phyloP scores from a whole-genome alignment of 2,113 vertebrate genomes.

The Boulengeromyrus knoepffleri region DNA sequence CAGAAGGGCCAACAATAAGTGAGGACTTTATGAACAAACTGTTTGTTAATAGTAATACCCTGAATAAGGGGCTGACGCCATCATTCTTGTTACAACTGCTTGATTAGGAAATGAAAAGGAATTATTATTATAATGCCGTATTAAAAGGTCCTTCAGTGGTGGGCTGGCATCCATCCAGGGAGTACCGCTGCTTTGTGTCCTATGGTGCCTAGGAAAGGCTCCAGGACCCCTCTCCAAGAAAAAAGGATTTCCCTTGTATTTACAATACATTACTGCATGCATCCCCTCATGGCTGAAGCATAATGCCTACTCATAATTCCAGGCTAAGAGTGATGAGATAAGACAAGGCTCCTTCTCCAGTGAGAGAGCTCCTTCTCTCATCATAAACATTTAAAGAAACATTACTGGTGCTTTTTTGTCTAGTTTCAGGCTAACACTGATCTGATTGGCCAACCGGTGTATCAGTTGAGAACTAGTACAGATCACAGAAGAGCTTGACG shows the following conservation, averaged over 20 bases:
- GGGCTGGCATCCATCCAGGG: not conserved
- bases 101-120: not conserved
- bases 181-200: not conserved
- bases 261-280: not conserved
- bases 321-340: not conserved
- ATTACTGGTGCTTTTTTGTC: not conserved
- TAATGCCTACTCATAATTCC: not conserved
- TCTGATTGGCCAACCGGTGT: not conserved
- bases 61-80: not conserved
- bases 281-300: not conserved
- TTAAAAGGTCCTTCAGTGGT: not conserved
- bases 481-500: not conserved
- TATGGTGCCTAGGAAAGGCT: not conserved
- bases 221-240: not conserved
- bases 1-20: conserved; percentile 10
- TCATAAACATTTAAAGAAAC: not conserved
- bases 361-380: not conserved
- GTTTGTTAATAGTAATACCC: not conserved
- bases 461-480: not conserved
- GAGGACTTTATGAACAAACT: not conserved
- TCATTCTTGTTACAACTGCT: not conserved
- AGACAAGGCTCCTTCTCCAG: not conserved
- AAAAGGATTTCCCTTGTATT: not conserved
- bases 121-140: not conserved
- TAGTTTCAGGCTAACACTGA: not conserved